These are phyloP conservation scores for Neolamprologus tretocephalus DNA, from an alignment of 2,113 vertebrate species.

Conservation along the genomic window DNA sequence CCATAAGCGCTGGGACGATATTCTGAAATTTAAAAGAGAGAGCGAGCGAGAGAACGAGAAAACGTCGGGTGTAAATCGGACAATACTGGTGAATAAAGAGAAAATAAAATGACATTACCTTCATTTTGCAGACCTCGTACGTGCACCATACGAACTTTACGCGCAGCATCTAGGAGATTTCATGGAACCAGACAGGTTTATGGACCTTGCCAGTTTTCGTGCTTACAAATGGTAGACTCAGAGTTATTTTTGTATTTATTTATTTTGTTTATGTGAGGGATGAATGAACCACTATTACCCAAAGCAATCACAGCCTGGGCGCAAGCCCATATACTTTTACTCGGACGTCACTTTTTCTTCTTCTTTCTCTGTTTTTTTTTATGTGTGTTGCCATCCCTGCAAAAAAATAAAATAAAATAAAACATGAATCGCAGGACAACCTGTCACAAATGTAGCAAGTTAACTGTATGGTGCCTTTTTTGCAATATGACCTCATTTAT, in stretches of 20 bases:
- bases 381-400: constrained; percentile 23
- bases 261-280: constrained; percentile 68
- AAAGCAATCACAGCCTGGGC: constrained; percentile 66
- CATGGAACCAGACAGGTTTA: constrained; percentile 30
- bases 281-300: constrained; percentile 72
- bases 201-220: constrained; percentile 29
- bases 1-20: constrained; percentile 83
- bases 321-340: constrained; percentile 30
- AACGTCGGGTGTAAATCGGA: constrained; percentile 33
- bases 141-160: not conserved
- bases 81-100: constrained; percentile 39
- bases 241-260: constrained; percentile 81
- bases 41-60: not conserved
- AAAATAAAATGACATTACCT: constrained; percentile 15
- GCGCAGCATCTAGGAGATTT: constrained; percentile 19
- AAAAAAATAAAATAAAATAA: not conserved
- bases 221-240: constrained; percentile 43
- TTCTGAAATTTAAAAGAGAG: constrained; percentile 70
- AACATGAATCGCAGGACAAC: constrained; percentile 52
- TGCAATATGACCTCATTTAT: constrained; percentile 92
- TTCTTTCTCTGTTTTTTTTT: not conserved
- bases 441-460: constrained; percentile 80
- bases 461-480: constrained; percentile 89
- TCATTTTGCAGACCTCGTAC: constrained; percentile 45
- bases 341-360: constrained; percentile 45